Evolutionary conservation across 2,888 invertebrate genomes (phyloP).

Genomic region (Eueremaeus valkanovi): DNA sequence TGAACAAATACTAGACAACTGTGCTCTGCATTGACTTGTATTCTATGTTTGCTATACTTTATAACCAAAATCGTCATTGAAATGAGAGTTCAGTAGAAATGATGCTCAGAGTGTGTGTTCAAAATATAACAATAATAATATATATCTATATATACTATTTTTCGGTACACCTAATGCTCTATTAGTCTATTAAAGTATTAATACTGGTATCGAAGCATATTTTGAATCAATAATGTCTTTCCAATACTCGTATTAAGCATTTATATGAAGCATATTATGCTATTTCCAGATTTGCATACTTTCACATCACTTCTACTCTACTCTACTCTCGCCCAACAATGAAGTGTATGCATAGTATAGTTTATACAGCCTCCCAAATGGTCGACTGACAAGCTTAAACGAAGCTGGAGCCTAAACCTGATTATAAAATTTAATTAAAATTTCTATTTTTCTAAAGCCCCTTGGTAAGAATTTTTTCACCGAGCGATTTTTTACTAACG

Average conservation of each 20-base stretch:
- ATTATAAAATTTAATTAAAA: too few species aligned
- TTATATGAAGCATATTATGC: not conserved
- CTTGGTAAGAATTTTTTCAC: too few species aligned
- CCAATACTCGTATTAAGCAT: not conserved
- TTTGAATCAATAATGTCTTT: not conserved
- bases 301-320: not conserved
- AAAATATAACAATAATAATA: not conserved
- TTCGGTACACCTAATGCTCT: not conserved
- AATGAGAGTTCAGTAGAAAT: not conserved
- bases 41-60: not conserved
- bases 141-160: not conserved
- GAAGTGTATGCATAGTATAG: not conserved
- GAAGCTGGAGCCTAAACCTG: too few species aligned
- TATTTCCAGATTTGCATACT: constrained; percentile 11
- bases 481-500: too few species aligned
- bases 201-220: not conserved
- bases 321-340: not conserved
- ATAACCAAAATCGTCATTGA: not conserved
- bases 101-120: not conserved
- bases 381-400: too few species aligned
- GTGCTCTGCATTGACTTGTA: not conserved
- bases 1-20: too few species aligned
- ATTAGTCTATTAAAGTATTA: not conserved
- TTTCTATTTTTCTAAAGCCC: too few species aligned
- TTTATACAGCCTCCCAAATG: not conserved